These are phyloP conservation scores for Dysmachus trigonus DNA, from an alignment of 2,888 invertebrate genomes.

Conservation along the genomic window DNA sequence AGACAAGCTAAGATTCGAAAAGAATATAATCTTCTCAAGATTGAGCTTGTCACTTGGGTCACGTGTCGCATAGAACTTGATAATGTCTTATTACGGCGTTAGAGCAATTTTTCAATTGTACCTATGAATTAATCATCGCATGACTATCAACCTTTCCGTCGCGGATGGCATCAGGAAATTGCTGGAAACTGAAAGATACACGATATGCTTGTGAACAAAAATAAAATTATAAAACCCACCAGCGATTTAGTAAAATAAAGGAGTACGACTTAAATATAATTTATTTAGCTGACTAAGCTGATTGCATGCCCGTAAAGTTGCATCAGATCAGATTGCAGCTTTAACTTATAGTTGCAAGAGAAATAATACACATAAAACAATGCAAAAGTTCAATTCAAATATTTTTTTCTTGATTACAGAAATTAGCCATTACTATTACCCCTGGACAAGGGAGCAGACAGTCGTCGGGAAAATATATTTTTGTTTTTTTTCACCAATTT, in stretches of 20 bases:
- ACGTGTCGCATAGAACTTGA: background rate
- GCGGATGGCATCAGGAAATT: constrained; percentile 3
- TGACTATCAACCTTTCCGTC: background rate
- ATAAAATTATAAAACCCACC: background rate
- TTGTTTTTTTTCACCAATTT: background rate
- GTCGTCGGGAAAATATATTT: background rate
- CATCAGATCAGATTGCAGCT: background rate
- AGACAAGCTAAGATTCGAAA: too few species aligned
- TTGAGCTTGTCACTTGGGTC: background rate
- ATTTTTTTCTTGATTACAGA: background rate
- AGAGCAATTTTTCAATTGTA: constrained; percentile 25
- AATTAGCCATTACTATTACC: background rate
- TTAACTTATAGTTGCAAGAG: background rate
- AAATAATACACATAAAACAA: background rate
- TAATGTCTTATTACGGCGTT: background rate
- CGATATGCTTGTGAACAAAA: background rate
- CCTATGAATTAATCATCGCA: constrained; percentile 31
- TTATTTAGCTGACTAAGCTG: background rate
- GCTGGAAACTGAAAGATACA: background rate
- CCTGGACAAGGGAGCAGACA: background rate
- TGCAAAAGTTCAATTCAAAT: background rate
- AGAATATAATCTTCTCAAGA: background rate
- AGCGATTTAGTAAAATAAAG: background rate
- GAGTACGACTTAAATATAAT: background rate
- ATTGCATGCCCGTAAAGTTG: background rate